Conservation (phyloP, 2,888 invertebrate species). For the Hyles lineata region DNA sequence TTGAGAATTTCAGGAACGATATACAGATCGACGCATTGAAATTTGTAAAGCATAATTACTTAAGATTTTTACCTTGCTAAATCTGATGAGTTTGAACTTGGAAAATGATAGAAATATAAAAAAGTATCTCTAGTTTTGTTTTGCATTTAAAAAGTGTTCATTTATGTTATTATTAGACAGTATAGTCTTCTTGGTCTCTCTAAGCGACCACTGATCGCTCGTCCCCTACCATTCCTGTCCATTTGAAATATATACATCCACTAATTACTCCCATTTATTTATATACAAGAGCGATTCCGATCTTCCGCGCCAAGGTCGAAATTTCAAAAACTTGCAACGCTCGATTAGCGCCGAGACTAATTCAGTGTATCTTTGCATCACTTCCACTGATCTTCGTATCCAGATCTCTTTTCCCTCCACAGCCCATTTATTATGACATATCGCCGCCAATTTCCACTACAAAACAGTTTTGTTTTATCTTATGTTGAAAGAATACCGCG, state of each 20-base stretch:
- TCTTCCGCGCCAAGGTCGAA: constrained; percentile 14
- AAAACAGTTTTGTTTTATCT: constrained; percentile 18
- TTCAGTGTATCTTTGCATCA: constrained; percentile 21
- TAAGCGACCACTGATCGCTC: background rate
- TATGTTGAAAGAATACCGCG: constrained; percentile 2
- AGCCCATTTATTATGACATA: constrained; percentile 17
- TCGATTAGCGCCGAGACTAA: constrained; percentile 4
- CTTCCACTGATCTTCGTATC: constrained; percentile 20
- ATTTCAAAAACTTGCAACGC: constrained; percentile 2
- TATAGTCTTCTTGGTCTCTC: no score
- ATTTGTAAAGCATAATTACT: background rate
- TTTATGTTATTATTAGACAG: no score
- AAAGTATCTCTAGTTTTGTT: no score
- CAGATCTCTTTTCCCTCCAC: constrained; percentile 14
- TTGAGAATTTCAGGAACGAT: background rate
- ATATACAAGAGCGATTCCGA: constrained; percentile 14
- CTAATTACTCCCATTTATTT: background rate
- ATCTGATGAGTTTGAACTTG: no score
- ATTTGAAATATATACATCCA: background rate
- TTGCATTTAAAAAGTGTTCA: no score
- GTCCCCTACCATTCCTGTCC: background rate
- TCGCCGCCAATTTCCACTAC: constrained; percentile 4
- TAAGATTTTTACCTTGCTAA: no score
- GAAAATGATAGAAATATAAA: no score
- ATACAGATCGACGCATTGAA: background rate